These are phyloP conservation scores for Euglossa dilemma DNA, from an alignment of 1,140 invertebrate genomes.

Conservation along the genomic window DNA sequence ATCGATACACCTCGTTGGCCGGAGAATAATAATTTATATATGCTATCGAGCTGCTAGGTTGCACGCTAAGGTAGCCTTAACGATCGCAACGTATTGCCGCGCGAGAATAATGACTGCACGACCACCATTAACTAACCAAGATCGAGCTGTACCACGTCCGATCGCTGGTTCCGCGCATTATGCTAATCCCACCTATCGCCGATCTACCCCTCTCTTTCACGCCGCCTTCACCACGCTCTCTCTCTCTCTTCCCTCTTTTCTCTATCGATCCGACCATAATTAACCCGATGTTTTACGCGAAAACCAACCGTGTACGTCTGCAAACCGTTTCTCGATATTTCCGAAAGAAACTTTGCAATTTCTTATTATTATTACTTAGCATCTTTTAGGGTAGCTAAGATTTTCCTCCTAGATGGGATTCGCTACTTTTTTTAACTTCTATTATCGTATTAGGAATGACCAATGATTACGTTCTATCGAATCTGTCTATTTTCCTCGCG, in stretches of 20 bases:
- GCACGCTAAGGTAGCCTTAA: conserved; percentile 52
- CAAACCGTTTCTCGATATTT: neutral
- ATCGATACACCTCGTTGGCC: conserved; percentile 71
- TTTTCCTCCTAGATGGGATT: too few species aligned
- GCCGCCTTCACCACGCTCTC: neutral
- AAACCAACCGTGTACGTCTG: neutral
- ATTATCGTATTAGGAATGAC: too few species aligned
- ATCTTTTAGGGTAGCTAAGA: too few species aligned
- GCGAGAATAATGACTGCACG: conserved; percentile 25
- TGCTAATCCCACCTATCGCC: conserved; percentile 56
- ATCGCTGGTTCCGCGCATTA: conserved; percentile 44
- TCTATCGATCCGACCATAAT: neutral
- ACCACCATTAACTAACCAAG: conserved; percentile 38
- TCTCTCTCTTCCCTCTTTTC: neutral
- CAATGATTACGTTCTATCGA: neutral
- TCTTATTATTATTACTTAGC: too few species aligned
- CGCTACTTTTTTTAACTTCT: too few species aligned
- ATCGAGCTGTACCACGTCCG: conserved; percentile 27
- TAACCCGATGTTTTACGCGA: neutral
- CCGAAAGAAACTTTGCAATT: too few species aligned
- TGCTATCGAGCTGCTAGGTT: conserved; percentile 21
- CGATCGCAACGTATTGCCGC: conserved; percentile 30
- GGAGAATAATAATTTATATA: conserved; percentile 73
- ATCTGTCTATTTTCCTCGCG: neutral
- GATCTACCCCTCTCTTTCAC: neutral